Evolutionary conservation across 2,797 vertebrate genomes (phyloP), one percentile per base, ranked within the genome.

Genomic region (Saguinus oedipus): DNA sequence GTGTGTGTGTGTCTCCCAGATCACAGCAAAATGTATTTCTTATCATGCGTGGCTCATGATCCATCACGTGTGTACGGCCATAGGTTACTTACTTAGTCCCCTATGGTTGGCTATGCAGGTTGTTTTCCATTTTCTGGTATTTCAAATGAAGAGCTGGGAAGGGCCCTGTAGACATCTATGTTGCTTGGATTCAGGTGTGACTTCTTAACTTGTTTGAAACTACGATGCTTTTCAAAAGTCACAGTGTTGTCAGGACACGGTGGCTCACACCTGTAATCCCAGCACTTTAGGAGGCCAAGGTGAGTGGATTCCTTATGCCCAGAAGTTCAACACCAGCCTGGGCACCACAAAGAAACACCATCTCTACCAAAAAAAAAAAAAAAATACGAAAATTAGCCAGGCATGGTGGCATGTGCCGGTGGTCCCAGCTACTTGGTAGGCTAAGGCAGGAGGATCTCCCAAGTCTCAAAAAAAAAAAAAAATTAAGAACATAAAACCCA

Each of bases 111-210:
- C 19, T 20, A 82, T 7, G 26, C 4, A 22, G 22, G 8, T 33
- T 33, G 22, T 64, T 79, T 22, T 9, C 1, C 2, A 8, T 20
- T 10, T 57, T 24, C 46, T 42, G 15, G 44, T 72, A 5, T 83
- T 89, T 94, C 33, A 12, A 3, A n/a, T 2, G 55, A 83, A 87
- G n/a, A 94, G 55, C 70, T 39, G 55, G 75, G 30, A 85, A 46
- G 13, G 15, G 11, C 59, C 48, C 42, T 55, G 2, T 17, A 24
- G 5, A 44, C 17, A 2, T 55, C 46, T 11, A 7, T 0, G 0
- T 42, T 9, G 10, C 22, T 50, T 10, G 33, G 59, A 30, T 78
- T 75, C 50, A 33, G 50, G 26, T 57, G 30, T 36, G 24, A 93
- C 79, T 88, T 83, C 30, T 74, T 13, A 9, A 24, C 12, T 68